Base-by-base conservation (phyloP, 2,888 invertebrate species). In the Adelphocoris suturalis region DNA sequence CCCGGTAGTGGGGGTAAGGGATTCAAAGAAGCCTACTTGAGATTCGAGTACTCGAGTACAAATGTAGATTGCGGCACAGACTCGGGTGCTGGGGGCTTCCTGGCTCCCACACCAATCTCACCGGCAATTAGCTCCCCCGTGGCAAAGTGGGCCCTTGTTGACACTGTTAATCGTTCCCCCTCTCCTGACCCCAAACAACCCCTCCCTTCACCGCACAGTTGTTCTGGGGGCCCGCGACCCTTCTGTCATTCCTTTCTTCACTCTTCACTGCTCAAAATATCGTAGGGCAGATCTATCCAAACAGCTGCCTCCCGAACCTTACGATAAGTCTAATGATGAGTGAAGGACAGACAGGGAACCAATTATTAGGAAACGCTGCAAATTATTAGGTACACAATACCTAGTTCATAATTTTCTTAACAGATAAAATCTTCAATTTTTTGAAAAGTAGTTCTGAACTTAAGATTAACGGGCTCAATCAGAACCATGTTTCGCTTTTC, bases 51-150 rank as follows among this genome's bases (percentile, higher is more conserved):
- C 47, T 46, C 37, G 78, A 78, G 78, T 46, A 46, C 46, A 46
- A 46, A 37, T 37, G 28, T 28, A n/a, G 78, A 28, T 19, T 11
- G 52, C 23, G 68, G 68, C 23, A 61, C 61, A 68, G 16, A n/a
- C n/a, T 57, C n/a, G n/a, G 68, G n/a, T 85, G 61, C 85, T 57
- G 23, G 61, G 61, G 19, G 78, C 88, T 88, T 88, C 88, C 88
- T 88, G 88, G 78, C 88, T 88, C 88, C 88, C 88, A 88, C 88
- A 88, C 88, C 88, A 88, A 88, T 88, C 88, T 88, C 88, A 88
- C 88, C 88, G 88, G 78, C 88, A 88, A 88, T 88, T 88, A 88
- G 88, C 88, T 88, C 88, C 88, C 88, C 78, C 88, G 88, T 88
- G 88, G 52, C 88, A 88, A 88, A 88, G 88, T 88, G 88, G 88